A percentile compares a stretch with the other conserved stretches of the same genome.
These are phyloP conservation scores for Littorina saxatilis DNA, from an alignment of 1,140 invertebrate genomes.

Conservation along the genomic window DNA sequence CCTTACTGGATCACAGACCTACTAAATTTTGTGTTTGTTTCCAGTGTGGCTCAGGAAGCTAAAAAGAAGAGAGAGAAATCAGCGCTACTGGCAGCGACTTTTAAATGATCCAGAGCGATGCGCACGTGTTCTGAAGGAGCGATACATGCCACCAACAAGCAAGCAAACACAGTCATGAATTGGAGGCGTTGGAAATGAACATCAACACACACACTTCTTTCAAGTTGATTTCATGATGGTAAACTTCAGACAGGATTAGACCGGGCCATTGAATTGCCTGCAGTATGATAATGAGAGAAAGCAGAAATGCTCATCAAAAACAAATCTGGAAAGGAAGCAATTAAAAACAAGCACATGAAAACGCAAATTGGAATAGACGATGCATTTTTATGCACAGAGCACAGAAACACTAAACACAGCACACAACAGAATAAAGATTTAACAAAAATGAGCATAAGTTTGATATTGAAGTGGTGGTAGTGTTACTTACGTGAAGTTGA, in stretches of 20 bases:
- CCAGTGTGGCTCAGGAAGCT: constrained; percentile 15
- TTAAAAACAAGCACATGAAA: too few relatives aligned
- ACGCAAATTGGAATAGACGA: too few relatives aligned
- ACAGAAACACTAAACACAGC: too few relatives aligned
- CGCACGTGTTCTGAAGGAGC: constrained; percentile 16
- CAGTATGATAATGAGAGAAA: background rate
- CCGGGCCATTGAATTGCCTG: background rate
- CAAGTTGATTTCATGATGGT: background rate
- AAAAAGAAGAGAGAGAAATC: background rate
- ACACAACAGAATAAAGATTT: too few relatives aligned
- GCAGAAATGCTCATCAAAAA: background rate
- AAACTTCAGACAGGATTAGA: background rate
- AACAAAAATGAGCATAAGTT: too few relatives aligned
- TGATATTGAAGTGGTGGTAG: too few relatives aligned
- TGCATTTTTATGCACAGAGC: too few relatives aligned
- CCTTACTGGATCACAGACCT: too few relatives aligned
- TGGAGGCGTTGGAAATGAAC: background rate
- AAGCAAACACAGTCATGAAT: background rate
- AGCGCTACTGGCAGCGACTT: constrained; percentile 20
- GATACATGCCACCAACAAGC: background rate
- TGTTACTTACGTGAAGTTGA: too few relatives aligned
- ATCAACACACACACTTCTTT: background rate
- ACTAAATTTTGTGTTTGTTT: background rate
- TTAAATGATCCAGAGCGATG: constrained; percentile 15
- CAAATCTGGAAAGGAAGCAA: too few relatives aligned